Base-by-base conservation (phyloP, 92 coral and sea anemone species). In the Umimayanthus chanpuru region DNA sequence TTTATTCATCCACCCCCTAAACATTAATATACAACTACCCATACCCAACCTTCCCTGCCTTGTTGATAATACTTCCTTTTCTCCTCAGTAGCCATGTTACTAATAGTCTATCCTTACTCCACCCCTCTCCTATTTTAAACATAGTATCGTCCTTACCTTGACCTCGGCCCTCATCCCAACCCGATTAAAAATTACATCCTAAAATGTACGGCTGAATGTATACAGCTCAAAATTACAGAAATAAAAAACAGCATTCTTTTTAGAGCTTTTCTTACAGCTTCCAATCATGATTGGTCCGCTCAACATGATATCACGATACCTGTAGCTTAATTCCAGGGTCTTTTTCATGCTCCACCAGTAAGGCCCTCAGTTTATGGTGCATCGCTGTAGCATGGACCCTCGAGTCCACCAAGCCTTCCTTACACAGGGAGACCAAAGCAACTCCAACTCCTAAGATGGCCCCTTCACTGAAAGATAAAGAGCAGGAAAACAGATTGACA, bases 371-470 rank as follows among this genome's bases (percentile, higher is more conserved):
- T 78, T 94, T 91, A 32, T 89, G 88, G 85, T 94, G 91, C 92
- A 92, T 92, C 25, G 95, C 77, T 74, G 89, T 81, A 71, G 93
- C 94, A 73, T 95, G 98, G 28, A 93, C 94, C 67, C 94, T 91
- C 23, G 94, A 96, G 88, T 94, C 94, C 70, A 90, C 91, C 6
- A 94, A 84, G 86, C 92, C 89, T 71, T 95, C 98, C 77, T 87
- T 89, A 65, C 98, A 92, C 30, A 95, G 89, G 36, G 98, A 91
- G n/a, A 96, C 91, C 91, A 95, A 76, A 30, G 98, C 97, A 49
- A 90, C 73, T 44, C 98, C 99, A 70, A 95, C 83, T 25, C 98
- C 99, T 43, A 93, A 94, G 50, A 92, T 70, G 2, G 99, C 98
- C 26, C 98, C 98, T 55, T 97, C 99, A 41, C 99, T 97, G 81